These are phyloP conservation scores for Sphecodes monilicornis DNA, from an alignment of 2,888 invertebrate genomes.

Conservation along the genomic window DNA sequence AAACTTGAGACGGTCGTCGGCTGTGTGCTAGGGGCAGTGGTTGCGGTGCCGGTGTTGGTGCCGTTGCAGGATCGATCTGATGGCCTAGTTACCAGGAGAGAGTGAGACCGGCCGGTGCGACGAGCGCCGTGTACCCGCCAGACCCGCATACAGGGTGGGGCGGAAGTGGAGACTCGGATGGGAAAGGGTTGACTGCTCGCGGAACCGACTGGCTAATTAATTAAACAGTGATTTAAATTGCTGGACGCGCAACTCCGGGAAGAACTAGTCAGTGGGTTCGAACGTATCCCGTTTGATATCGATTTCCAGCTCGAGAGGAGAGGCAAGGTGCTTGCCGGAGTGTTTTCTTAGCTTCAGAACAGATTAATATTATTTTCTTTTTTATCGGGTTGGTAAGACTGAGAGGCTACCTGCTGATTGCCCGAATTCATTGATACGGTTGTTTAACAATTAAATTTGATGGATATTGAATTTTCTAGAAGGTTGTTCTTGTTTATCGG, in stretches of 20 bases:
- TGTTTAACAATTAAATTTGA: no score
- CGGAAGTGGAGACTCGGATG: slow-evolving; percentile 10
- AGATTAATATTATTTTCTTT: no score
- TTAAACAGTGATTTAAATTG: neutral
- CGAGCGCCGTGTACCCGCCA: slow-evolving; percentile 39
- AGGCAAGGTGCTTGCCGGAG: neutral
- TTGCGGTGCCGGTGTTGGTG: slow-evolving; percentile 56
- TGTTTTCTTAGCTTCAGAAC: neutral
- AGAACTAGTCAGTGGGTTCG: neutral
- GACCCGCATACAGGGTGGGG: slow-evolving; percentile 48
- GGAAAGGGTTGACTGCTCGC: slow-evolving; percentile 5
- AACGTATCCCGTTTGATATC: neutral
- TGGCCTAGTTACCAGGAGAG: slow-evolving; percentile 80
- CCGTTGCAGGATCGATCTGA: slow-evolving; percentile 79
- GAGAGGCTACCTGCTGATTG: no score
- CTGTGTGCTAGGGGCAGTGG: slow-evolving; percentile 70
- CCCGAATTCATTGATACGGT: no score
- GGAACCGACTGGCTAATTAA: neutral
- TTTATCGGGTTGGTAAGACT: no score
- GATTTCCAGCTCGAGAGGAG: neutral
- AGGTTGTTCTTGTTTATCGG: no score
- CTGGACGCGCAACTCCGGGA: no score
- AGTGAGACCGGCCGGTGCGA: slow-evolving; percentile 53
- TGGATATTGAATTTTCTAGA: no score
- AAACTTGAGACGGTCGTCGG: slow-evolving; percentile 76